These are phyloP conservation scores for Philhelius pedissequus DNA, from an alignment of 2,888 invertebrate species.

Conservation along the genomic window DNA sequence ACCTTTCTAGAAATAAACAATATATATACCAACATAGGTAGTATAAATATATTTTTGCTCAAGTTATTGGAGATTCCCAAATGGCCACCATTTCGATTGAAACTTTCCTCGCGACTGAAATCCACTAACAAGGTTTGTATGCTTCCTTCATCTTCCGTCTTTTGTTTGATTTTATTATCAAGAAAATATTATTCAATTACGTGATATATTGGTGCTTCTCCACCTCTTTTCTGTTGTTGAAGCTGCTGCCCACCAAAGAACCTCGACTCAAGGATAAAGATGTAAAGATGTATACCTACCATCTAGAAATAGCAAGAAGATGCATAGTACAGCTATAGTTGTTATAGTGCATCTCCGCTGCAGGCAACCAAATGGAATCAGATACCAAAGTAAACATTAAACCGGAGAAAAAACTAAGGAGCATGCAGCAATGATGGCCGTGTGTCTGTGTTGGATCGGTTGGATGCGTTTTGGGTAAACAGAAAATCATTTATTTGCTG, in stretches of 20 bases:
- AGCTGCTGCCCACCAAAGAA: slow-evolving; percentile 1
- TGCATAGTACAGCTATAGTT: not conserved
- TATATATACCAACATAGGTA: not conserved
- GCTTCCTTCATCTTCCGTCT: not conserved
- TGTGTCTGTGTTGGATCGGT: slow-evolving; percentile 16
- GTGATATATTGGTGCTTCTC: slow-evolving; percentile 38
- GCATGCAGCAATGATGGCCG: not conserved
- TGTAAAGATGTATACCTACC: not conserved
- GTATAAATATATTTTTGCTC: not conserved
- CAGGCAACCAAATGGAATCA: slow-evolving; percentile 52
- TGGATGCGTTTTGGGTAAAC: slow-evolving; percentile 55
- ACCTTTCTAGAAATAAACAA: not conserved
- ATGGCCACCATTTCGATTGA: slow-evolving; percentile 26
- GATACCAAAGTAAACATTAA: slow-evolving; percentile 56
- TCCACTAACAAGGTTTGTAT: not conserved
- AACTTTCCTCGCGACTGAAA: slow-evolving; percentile 25
- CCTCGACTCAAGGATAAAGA: not conserved
- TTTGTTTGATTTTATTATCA: slow-evolving; percentile 65
- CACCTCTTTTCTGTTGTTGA: not conserved
- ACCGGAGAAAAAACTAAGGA: slow-evolving; percentile 8
- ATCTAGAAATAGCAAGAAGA: too few species aligned
- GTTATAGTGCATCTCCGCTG: slow-evolving; percentile 40
- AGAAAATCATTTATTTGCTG: slow-evolving; percentile 52
- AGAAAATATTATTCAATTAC: slow-evolving; percentile 68
- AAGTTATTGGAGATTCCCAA: slow-evolving; percentile 30